phyloP scores from a whole-genome alignment of 2,113 vertebrate genomes.

The Bombycilla garrulus region DNA sequence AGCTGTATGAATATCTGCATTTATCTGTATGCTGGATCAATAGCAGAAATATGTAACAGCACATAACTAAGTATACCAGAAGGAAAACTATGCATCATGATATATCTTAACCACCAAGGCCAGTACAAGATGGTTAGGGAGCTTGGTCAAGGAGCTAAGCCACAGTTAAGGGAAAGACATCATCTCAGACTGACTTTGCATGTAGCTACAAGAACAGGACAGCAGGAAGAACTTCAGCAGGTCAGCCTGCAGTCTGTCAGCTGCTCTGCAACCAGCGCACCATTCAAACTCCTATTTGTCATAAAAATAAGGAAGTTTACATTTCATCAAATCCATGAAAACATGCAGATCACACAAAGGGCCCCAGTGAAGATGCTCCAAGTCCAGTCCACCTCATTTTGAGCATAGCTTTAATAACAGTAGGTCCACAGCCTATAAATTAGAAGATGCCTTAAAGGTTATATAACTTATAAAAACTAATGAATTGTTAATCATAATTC shows the following conservation, averaged over 20 bases:
- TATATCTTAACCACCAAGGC: background rate
- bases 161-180: background rate
- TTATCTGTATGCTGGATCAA: fast-evolving
- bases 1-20: background rate
- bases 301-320: background rate
- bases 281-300: background rate
- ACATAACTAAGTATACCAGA: background rate
- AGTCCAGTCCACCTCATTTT: background rate
- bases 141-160: background rate
- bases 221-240: background rate
- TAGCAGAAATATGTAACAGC: background rate
- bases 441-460: background rate
- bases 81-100: background rate
- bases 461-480: background rate
- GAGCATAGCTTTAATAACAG: background rate
- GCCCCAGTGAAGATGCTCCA: background rate
- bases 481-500: background rate
- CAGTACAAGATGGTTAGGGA: background rate
- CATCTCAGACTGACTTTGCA: background rate
- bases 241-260: background rate
- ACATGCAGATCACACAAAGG: background rate
- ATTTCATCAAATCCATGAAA: background rate
- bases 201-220: background rate
- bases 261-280: background rate
- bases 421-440: background rate